Base-by-base conservation (phyloP, 2,888 invertebrate genomes). In the Brachycybe producta region DNA sequence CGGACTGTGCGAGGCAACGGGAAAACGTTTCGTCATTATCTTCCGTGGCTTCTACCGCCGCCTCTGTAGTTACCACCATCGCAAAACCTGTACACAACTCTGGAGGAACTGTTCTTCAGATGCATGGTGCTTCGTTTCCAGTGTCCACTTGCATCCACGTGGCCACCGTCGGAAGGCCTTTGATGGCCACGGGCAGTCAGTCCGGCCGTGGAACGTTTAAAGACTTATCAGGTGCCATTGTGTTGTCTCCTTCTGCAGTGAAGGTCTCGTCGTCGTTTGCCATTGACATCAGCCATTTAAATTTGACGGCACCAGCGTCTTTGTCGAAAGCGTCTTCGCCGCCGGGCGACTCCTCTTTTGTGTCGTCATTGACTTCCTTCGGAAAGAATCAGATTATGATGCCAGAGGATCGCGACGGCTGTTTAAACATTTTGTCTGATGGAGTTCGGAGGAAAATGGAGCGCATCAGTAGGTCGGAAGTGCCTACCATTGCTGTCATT, bases 41-140 rank as follows among this genome's bases (percentile, higher is more conserved):
- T n/a, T n/a, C n/a, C n/a, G n/a, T 13, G 32, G 11, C 32, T 32
- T 39, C 36, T 15, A n/a, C 44, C 11, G 23, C 49, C 13, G 53
- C 65, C 8, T 63, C 70, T 56, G 76, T 84, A 55, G 82, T 87
- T 54, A 82, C 87, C 19, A 78, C 64, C 11, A 65, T 67, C 45
- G 63, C 67, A 15, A 65, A 84, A 60, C 84, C 84, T 1, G 81
- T 83, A 1, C 68, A 87, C 50, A 79, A 86, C 61, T 85, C 86
- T 0, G 87, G 87, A 26, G 86, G 85, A 15, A 84, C 83, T n/a
- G 74, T 76, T 45, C 78, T 80, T 62, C 60, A 61, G 47, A 53
- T 60, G 17, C 58, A 60, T 5, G 54, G 49, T 7, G 13, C 52
- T 11, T 26, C 23, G 26, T n/a, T 34, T 5, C 39, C 54, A 5